Evolutionary conservation across 2,888 invertebrate genomes (phyloP), one percentile per base, ranked within the genome.

Genomic region (Drosophila histrio): DNA sequence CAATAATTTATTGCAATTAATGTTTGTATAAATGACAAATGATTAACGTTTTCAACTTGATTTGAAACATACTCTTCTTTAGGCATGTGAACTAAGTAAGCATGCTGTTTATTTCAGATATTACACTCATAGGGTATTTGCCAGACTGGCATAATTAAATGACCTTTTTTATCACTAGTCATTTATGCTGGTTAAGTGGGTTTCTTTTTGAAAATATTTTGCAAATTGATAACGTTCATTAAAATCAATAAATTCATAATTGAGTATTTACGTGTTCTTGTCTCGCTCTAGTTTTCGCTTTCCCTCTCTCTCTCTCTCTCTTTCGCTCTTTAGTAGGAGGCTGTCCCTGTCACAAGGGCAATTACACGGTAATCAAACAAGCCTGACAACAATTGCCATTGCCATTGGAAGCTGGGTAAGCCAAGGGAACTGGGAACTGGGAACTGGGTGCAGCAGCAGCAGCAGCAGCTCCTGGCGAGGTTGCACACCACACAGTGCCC

Each of bases 331-430:
- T 41, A 17, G 21, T 9, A 0, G 15, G 7, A 41, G 26, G 6
- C 15, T 6, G 32, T 32, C 32, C 2, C 7, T 34, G 54, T 57
- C 63, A 66, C 70, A 62, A 60, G 66, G 49, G 75, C 87, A 85
- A 85, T 87, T 87, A 83, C 83, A 68, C 64, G 77, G 65, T 85
- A 85, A 83, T 83, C 83, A 87, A 83, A 87, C 88, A 83, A 85
- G 88, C 67, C 84, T 86, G 83, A 83, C 88, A 83, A 83, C 83
- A 83, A 87, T 82, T 76, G 70, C 79, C 77, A 75, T 77, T 81
- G 77, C 65, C 72, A 74, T 63, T 59, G 62, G 47, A 50, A 63
- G 49, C 56, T 36, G 54, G 28, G 43, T 19, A 1, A 13, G 17
- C 21, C 13, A n/a, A n/a, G 21, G 39, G 8, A 22, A 13, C 26